Evolutionary conservation across 2,113 vertebrate species (phyloP), one percentile per base, ranked within the genome.

Genomic region (Oryzias curvinotus): DNA sequence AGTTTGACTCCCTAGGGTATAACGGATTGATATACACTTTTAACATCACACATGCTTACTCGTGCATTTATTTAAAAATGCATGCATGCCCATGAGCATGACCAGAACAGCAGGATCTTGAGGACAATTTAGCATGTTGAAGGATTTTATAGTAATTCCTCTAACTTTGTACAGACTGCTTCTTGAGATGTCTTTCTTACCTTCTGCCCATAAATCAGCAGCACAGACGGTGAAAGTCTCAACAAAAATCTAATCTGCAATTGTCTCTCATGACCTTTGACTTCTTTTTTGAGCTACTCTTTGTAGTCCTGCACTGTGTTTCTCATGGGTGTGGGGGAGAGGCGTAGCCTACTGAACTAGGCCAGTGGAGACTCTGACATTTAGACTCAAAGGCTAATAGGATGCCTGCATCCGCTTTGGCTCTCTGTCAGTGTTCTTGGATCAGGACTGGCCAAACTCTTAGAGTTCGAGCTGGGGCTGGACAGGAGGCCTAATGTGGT

Each of bases 331-430:
- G 70, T 53, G 55, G 46, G 1, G 52, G 61, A 56, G 59, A 65
- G 48, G 67, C 30, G 62, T 76, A 82, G 83, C 75, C 80, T 75
- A 74, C 76, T 88, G 86, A 89, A 87, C 74, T 87, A 81, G 83
- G 78, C 77, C 87, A 81, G 73, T 77, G 63, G 74, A 87, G 77
- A 86, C 73, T 59, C 71, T 91, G 91, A 91, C 90, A 92, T 92
- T 92, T 90, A 78, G 65, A 90, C 84, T 89, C 85, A 91, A 92
- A 92, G 91, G 88, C 90, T 92, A 92, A 91, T 90, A 74, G 78
- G 75, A 90, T 91, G 85, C 89, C 82, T 69, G 85, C 76, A 68
- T 85, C 77, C 71, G 75, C 72, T 71, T 62, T 46, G 65, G 63
- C 68, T 87, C 80, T 83, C 78, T 86, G 80, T 85, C 55, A 55